Evolutionary conservation across 2,888 invertebrate species (phyloP).

Genomic region (Nemurella pictetii): DNA sequence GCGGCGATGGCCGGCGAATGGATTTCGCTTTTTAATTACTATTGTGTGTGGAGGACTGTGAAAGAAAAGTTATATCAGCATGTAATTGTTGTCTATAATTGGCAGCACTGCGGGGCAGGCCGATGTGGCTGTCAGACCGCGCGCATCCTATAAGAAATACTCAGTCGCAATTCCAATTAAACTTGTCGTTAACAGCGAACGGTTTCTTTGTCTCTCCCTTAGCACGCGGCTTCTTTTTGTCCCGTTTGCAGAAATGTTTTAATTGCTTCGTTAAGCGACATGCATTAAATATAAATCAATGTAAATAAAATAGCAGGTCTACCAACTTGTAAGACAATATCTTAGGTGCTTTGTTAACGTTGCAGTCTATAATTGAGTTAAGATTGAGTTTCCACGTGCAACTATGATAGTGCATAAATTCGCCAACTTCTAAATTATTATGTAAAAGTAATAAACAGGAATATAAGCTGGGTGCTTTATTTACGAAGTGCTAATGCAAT

Average conservation of each 20-base stretch:
- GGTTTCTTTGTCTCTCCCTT: neutral
- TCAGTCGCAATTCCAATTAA: neutral
- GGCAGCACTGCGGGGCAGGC: neutral
- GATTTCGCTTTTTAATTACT: neutral
- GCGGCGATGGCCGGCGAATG: neutral
- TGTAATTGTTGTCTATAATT: neutral
- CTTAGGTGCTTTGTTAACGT: neutral
- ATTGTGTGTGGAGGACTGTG: neutral
- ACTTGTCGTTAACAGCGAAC: neutral
- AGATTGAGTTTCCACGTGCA: neutral
- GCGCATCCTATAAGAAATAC: neutral
- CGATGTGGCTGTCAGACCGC: neutral
- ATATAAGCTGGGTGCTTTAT: neutral
- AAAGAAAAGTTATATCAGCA: neutral
- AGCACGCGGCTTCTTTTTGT: neutral
- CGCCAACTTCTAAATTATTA: neutral
- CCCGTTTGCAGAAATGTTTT: neutral
- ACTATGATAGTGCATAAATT: conserved; percentile 1
- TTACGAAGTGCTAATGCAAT: neutral
- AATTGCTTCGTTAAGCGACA: neutral
- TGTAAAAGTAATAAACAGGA: conserved; percentile 15
- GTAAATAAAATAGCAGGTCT: neutral
- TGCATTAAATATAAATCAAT: neutral
- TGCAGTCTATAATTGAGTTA: neutral
- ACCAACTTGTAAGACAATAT: neutral